These are phyloP conservation scores for Mormoops blainvillei DNA, from an alignment of 2,113 vertebrate species.

Conservation along the genomic window DNA sequence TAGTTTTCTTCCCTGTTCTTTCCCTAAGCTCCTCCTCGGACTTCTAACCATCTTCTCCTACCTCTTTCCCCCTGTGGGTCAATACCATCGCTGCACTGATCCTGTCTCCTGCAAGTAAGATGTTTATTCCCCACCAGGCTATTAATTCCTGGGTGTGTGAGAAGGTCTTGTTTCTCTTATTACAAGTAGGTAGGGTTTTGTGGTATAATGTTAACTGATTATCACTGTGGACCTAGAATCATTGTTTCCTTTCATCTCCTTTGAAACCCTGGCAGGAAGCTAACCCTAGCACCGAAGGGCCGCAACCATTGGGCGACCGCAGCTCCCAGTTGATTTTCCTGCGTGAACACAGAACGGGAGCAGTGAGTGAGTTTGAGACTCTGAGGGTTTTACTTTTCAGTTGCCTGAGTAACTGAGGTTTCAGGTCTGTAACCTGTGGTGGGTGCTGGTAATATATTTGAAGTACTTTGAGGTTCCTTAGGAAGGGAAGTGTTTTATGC, in stretches of 20 bases:
- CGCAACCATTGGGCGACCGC: neutral
- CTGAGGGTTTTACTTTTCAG: neutral
- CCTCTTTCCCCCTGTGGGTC: neutral
- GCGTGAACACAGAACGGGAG: accelerated
- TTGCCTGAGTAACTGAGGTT: neutral
- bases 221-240: neutral
- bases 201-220: neutral
- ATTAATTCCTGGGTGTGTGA: neutral
- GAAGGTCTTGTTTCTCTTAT: neutral
- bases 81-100: accelerated
- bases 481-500: neutral
- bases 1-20: neutral
- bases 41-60: neutral
- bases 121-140: neutral
- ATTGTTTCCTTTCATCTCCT: neutral
- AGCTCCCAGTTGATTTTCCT: neutral
- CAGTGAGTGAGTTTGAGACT: neutral
- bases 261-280: neutral
- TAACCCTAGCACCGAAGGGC: neutral
- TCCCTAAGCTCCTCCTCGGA: neutral
- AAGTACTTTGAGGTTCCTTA: neutral
- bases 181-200: neutral
- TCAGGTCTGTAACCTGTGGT: neutral
- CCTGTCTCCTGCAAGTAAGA: neutral
- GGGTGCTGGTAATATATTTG: neutral